Evolutionary conservation across 1,140 invertebrate genomes (phyloP).

Genomic region (Drosophila triauraria): DNA sequence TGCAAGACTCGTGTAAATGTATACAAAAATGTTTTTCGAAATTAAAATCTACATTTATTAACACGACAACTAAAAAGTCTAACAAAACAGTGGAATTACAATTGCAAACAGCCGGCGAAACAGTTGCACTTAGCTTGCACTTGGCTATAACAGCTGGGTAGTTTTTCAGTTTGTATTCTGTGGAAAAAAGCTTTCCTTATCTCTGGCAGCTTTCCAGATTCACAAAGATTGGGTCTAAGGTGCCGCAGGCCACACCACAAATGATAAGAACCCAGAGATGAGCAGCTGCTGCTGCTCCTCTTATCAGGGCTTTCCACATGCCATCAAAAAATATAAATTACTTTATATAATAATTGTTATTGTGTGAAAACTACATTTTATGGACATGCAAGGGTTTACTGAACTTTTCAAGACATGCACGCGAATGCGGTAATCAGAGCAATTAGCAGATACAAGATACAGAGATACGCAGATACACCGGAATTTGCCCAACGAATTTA

Average conservation of each 20-base stretch:
- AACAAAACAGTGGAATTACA: conserved; percentile 8
- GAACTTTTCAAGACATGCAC: conserved; percentile 35
- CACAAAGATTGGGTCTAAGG: conserved; percentile 13
- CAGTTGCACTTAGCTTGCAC: background rate
- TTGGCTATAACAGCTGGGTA: conserved; percentile 3
- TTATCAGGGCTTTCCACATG: conserved; percentile 17
- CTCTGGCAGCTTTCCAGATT: conserved; percentile 19
- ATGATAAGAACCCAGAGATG: conserved; percentile 17
- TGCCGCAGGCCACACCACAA: conserved; percentile 3
- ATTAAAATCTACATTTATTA: conserved; percentile 30
- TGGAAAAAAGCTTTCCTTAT: conserved; percentile 15
- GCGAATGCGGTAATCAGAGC: conserved; percentile 43
- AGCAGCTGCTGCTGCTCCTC: background rate
- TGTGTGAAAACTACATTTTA: conserved; percentile 14
- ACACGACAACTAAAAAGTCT: background rate
- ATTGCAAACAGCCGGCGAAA: background rate
- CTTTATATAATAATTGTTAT: conserved; percentile 45
- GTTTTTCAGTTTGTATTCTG: background rate
- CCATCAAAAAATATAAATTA: conserved; percentile 22
- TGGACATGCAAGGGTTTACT: conserved; percentile 26
- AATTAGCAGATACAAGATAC: conserved; percentile 49
- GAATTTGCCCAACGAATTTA: conserved; percentile 60
- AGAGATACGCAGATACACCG: conserved; percentile 29
- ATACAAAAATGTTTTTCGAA: conserved; percentile 10
- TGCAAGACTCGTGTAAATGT: conserved; percentile 14